Percentiles rank a stretch among this genome's conserved stretches.
phyloP scores from a whole-genome alignment of 2,888 invertebrate genomes.

The Gryllus longicercus region DNA sequence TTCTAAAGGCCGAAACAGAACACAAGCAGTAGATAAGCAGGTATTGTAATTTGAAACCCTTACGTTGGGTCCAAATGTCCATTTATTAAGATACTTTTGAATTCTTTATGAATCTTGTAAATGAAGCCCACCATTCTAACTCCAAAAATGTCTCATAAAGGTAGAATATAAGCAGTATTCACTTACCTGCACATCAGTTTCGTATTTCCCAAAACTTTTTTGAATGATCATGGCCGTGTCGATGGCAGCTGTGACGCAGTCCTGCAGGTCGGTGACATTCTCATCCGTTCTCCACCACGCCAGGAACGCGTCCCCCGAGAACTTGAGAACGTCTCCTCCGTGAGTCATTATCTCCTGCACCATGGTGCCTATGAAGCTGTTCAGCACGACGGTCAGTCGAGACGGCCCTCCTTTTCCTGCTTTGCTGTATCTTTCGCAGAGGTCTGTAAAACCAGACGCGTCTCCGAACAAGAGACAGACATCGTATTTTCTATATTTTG shows the following conservation, averaged over 20 bases:
- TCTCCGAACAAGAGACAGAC: not conserved
- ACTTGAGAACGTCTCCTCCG: slow-evolving; percentile 64
- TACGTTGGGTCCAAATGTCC: too few relatives aligned
- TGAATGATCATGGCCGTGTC: slow-evolving; percentile 65
- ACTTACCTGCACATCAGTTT: slow-evolving; percentile 56
- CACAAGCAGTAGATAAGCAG: too few relatives aligned
- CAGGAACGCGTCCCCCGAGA: slow-evolving; percentile 65
- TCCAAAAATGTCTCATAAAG: too few relatives aligned
- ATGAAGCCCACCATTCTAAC: too few relatives aligned
- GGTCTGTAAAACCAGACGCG: slow-evolving; percentile 58
- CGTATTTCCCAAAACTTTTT: slow-evolving; percentile 60
- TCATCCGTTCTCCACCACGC: slow-evolving; percentile 58
- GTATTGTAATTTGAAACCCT: too few relatives aligned
- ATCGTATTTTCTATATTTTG: not conserved
- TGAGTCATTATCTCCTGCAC: slow-evolving; percentile 65
- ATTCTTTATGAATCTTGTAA: too few relatives aligned
- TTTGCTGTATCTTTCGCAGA: slow-evolving; percentile 64
- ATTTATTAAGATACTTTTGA: too few relatives aligned
- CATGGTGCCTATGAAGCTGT: slow-evolving; percentile 68
- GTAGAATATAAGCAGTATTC: not conserved
- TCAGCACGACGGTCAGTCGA: slow-evolving; percentile 64
- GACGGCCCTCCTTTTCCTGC: slow-evolving; percentile 66
- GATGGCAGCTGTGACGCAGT: slow-evolving; percentile 61
- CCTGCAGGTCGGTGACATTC: slow-evolving; percentile 48
- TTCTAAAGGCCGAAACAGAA: too few relatives aligned